Evolutionary conservation across 1,140 invertebrate genomes (phyloP).

Genomic region (Sesamia nonagrioides): DNA sequence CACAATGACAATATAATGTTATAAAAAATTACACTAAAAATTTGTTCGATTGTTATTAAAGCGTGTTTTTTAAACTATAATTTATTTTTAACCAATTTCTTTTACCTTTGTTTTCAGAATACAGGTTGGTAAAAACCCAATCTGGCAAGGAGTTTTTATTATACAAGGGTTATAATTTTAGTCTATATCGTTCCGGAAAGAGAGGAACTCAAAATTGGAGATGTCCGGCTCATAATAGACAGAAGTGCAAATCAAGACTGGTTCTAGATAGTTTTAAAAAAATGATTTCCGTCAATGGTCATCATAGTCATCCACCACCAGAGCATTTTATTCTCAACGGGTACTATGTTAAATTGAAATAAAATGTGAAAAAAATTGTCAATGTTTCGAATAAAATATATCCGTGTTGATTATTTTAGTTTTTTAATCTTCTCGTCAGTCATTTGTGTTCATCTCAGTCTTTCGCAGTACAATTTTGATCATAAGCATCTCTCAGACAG

Average conservation of each 20-base stretch:
- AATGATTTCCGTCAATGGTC: neutral
- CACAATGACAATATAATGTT: too few relatives aligned
- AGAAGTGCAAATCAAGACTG: too few relatives aligned
- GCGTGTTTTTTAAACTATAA: too few relatives aligned
- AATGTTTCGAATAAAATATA: too few relatives aligned
- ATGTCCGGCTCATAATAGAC: constrained; percentile 29
- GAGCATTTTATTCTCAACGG: constrained; percentile 4
- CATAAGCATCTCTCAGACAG: too few relatives aligned
- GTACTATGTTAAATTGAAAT: neutral
- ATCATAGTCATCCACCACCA: constrained; percentile 3
- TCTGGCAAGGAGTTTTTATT: neutral
- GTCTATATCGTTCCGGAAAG: neutral
- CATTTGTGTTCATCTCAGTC: too few relatives aligned
- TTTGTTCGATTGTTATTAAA: too few relatives aligned
- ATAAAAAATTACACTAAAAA: neutral
- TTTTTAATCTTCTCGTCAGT: too few relatives aligned
- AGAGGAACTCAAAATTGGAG: constrained; percentile 49
- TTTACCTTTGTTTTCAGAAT: neutral
- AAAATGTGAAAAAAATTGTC: too few relatives aligned
- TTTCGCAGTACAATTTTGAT: too few relatives aligned
- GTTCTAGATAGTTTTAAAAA: neutral
- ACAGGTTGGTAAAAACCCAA: neutral
- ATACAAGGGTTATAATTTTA: neutral
- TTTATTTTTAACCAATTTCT: neutral
- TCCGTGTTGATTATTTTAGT: too few relatives aligned